A percentile compares a stretch with the other conserved stretches of the same genome.
phyloP scores from a whole-genome alignment of 2,797 vertebrate genomes.

The Gadopsis bispinosus region DNA sequence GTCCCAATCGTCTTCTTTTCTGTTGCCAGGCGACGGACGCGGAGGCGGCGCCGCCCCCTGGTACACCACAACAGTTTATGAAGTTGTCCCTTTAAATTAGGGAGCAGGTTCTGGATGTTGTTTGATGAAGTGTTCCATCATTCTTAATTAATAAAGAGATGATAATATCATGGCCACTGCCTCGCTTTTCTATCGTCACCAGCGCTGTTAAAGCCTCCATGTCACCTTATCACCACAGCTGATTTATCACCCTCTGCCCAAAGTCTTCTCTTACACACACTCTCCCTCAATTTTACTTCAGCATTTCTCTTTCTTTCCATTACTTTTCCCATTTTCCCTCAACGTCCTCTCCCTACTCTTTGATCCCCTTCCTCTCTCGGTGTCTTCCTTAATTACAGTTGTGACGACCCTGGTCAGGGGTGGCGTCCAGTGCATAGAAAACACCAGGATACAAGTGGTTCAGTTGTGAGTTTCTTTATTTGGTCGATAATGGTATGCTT shows the following conservation, averaged over 20 bases:
- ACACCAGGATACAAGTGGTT: too few relatives aligned
- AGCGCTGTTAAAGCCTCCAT: background rate
- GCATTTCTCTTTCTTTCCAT: background rate
- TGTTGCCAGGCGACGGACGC: too few relatives aligned
- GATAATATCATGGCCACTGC: conserved; percentile 13
- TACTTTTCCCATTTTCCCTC: background rate
- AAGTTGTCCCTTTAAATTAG: conserved; percentile 40
- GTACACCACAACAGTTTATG: conserved; percentile 42
- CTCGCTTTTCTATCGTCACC: conserved; percentile 1
- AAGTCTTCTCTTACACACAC: background rate
- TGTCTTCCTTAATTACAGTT: background rate
- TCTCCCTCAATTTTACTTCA: background rate
- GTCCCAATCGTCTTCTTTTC: too few relatives aligned
- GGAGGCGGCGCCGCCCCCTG: too few relatives aligned
- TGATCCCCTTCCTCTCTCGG: background rate
- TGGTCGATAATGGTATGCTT: too few relatives aligned
- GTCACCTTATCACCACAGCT: conserved; percentile 20
- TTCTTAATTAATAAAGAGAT: conserved; percentile 43
- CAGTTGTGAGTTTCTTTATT: too few relatives aligned
- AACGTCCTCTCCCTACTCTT: background rate
- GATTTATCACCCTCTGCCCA: background rate
- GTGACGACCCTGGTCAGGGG: too few relatives aligned
- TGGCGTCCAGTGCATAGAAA: too few relatives aligned
- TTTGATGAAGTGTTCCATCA: conserved; percentile 28
- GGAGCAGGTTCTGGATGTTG: conserved; percentile 35